Conservation (phyloP, 2,888 invertebrate species). For the Lasioglossum malachurum region DNA sequence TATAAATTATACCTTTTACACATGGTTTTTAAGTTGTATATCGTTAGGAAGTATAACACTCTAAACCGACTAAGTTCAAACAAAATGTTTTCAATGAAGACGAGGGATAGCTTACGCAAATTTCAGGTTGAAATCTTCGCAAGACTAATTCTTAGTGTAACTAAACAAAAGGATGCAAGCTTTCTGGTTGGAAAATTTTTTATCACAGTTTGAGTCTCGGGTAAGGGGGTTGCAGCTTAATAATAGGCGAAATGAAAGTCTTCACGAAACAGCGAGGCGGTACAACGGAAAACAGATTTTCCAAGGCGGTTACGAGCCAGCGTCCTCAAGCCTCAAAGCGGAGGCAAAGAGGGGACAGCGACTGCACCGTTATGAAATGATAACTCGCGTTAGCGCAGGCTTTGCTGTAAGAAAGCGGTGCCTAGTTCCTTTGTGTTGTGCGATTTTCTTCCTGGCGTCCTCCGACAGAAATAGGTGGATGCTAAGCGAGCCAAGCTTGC, state of each 20-base stretch:
- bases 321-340: background rate
- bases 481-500: slow-evolving; percentile 52
- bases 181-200: background rate
- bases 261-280: slow-evolving; percentile 1
- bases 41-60: background rate
- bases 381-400: slow-evolving; percentile 11
- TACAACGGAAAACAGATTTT: slow-evolving; percentile 4
- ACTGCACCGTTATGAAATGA: background rate
- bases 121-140: background rate
- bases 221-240: background rate
- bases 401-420: background rate
- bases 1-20: background rate
- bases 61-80: background rate
- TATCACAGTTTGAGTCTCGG: background rate
- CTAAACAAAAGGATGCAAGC: background rate
- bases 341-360: background rate
- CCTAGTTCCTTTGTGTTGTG: slow-evolving; percentile 4
- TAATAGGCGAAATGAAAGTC: slow-evolving; percentile 24
- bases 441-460: slow-evolving; percentile 38
- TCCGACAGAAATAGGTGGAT: slow-evolving; percentile 45
- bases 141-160: background rate
- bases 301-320: background rate
- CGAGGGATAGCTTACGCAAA: background rate
- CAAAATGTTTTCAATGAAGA: background rate
- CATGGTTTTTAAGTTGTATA: background rate